These are phyloP conservation scores for Halcyon badia DNA, from an alignment of 2,797 vertebrate genomes.

Conservation along the genomic window DNA sequence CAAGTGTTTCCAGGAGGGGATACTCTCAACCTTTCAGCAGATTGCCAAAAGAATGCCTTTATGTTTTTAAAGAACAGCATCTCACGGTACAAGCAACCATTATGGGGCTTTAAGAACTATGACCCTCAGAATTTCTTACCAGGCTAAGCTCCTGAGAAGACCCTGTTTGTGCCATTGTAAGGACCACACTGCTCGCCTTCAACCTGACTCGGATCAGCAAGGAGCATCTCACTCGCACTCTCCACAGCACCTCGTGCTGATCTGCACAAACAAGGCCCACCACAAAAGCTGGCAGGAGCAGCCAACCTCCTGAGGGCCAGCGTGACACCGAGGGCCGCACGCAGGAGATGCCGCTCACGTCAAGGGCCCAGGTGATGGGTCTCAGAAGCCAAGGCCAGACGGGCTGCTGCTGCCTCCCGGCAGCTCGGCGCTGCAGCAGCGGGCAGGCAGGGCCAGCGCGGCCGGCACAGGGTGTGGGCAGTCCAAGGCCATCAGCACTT, in stretches of 20 bases:
- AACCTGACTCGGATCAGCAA: accelerated
- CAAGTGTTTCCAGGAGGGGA: neutral
- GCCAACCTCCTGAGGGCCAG: neutral
- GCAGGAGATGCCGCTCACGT: neutral
- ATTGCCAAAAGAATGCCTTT: neutral
- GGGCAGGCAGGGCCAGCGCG: neutral
- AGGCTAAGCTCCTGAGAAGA: neutral
- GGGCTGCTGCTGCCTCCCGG: neutral
- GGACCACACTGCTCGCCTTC: neutral
- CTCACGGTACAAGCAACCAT: neutral
- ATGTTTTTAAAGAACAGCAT: neutral
- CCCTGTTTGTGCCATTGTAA: neutral
- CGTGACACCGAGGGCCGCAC: neutral
- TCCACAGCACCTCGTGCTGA: neutral
- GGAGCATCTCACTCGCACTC: accelerated
- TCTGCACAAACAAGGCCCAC: neutral
- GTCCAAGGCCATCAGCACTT: accelerated
- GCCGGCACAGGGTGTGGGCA: accelerated
- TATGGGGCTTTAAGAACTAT: neutral
- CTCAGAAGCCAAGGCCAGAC: neutral
- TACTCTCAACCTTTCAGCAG: neutral
- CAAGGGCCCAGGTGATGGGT: accelerated
- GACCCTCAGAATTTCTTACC: neutral
- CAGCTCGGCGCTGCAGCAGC: neutral
- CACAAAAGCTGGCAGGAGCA: accelerated